phyloP scores from a whole-genome alignment of 2,113 vertebrate genomes.

The Chaenocephalus aceratus region DNA sequence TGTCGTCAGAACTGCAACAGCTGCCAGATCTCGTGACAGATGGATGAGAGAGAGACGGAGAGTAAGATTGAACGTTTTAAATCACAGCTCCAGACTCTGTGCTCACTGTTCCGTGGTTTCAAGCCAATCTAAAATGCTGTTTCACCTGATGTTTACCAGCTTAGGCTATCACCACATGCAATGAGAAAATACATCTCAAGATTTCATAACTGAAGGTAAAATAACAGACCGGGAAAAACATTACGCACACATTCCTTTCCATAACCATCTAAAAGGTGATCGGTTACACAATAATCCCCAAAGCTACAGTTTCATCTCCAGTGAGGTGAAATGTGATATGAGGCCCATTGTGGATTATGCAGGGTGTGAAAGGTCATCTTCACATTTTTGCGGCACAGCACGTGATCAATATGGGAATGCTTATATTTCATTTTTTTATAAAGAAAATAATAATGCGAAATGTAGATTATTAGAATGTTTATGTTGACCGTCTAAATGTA shows the following conservation, averaged over 20 bases:
- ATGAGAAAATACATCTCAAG: neutral
- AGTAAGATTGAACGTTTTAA: slow-evolving; percentile 24
- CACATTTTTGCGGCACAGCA: neutral
- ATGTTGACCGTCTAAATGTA: neutral
- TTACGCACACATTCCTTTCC: slow-evolving; percentile 46
- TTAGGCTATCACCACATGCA: neutral
- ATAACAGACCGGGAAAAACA: slow-evolving; percentile 5
- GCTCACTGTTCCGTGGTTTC: slow-evolving; percentile 13
- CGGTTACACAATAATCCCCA: slow-evolving; percentile 58
- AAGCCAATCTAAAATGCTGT: slow-evolving; percentile 5
- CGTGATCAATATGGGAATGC: neutral
- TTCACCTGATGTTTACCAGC: slow-evolving; percentile 32
- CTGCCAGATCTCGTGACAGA: slow-evolving; percentile 85
- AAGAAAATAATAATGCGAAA: neutral
- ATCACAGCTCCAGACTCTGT: slow-evolving; percentile 24
- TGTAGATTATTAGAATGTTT: neutral
- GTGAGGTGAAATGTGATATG: slow-evolving; percentile 2
- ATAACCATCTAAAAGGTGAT: slow-evolving; percentile 51
- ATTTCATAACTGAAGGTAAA: neutral
- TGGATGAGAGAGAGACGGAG: slow-evolving; percentile 43
- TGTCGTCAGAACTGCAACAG: slow-evolving; percentile 84
- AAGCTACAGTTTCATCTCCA: slow-evolving; percentile 44
- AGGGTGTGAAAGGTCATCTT: neutral
- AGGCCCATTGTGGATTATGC: slow-evolving; percentile 20
- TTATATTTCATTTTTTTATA: neutral